phyloP scores from a whole-genome alignment of 2,888 invertebrate species.

The Leptura quadrifasciata region DNA sequence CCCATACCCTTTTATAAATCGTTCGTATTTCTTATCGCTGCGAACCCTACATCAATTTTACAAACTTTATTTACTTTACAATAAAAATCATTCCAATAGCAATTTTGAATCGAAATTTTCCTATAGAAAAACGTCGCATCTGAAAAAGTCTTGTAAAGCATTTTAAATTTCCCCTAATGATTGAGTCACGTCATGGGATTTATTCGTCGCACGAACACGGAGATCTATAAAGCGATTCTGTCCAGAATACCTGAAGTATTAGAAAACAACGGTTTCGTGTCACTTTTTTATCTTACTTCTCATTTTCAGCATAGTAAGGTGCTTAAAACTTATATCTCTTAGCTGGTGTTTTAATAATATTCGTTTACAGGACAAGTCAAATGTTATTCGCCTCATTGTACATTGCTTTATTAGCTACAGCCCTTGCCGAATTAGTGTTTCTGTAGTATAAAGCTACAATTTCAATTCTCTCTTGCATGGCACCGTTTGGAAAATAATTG shows the following conservation, averaged over 20 bases:
- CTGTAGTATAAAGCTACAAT: too few relatives aligned
- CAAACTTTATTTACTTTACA: constrained; percentile 4
- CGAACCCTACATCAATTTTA: not conserved
- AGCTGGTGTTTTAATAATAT: too few relatives aligned
- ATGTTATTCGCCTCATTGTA: too few relatives aligned
- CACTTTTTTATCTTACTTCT: not conserved
- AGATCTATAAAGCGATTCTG: not conserved
- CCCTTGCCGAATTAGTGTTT: too few relatives aligned
- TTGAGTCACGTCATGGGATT: not conserved
- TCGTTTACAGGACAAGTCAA: too few relatives aligned
- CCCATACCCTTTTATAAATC: too few relatives aligned
- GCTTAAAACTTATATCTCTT: too few relatives aligned
- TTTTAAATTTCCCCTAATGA: not conserved
- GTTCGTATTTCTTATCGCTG: not conserved
- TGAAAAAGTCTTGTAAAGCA: not conserved
- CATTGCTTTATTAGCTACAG: too few relatives aligned
- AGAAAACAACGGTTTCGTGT: not conserved
- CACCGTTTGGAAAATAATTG: too few relatives aligned
- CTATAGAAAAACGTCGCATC: not conserved
- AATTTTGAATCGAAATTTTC: not conserved
- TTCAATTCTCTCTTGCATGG: too few relatives aligned
- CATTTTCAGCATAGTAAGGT: too few relatives aligned
- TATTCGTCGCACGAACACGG: not conserved
- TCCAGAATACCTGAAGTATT: not conserved
- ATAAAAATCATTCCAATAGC: not conserved